Percentiles rank a stretch among this genome's conserved stretches.
phyloP scores from a whole-genome alignment of 1,140 invertebrate genomes.

The Radopholus similis region DNA sequence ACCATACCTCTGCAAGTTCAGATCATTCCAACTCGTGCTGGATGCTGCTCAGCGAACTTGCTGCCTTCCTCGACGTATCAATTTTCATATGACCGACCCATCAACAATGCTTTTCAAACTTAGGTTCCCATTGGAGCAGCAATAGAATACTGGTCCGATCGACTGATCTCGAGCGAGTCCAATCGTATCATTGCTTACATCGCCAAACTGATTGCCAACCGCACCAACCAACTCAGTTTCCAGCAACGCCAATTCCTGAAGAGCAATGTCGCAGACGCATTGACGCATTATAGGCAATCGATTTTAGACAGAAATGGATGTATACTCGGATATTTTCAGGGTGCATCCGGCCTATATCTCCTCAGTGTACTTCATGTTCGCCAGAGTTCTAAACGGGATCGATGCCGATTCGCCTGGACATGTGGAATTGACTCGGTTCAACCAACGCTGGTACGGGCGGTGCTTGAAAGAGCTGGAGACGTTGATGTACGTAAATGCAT shows the following conservation, averaged over 20 bases:
- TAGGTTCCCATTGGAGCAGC: background rate
- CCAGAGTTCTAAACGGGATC: slow-evolving; percentile 8
- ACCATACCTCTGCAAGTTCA: background rate
- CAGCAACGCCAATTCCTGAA: slow-evolving; percentile 14
- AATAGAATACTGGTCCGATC: background rate
- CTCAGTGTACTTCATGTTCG: slow-evolving; percentile 3
- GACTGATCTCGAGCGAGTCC: background rate
- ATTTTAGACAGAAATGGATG: background rate
- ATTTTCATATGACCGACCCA: background rate
- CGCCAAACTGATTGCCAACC: slow-evolving; percentile 6
- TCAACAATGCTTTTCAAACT: background rate
- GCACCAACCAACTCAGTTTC: background rate
- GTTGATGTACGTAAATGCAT: slow-evolving; percentile 2
- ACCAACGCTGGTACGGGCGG: slow-evolving; percentile 11
- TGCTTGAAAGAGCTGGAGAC: slow-evolving; percentile 8
- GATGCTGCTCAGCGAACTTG: slow-evolving; percentile 40
- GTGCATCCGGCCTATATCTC: slow-evolving; percentile 8
- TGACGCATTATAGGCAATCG: background rate
- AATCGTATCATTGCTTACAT: slow-evolving; percentile 12
- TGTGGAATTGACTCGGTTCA: slow-evolving; percentile 7
- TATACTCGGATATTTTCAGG: background rate
- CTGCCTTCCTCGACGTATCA: slow-evolving; percentile 23
- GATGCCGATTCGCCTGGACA: background rate
- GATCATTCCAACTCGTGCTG: slow-evolving; percentile 30
- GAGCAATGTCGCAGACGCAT: background rate